Evolutionary conservation across 2,113 vertebrate genomes (phyloP).

Genomic region (Plectropomus leopardus): DNA sequence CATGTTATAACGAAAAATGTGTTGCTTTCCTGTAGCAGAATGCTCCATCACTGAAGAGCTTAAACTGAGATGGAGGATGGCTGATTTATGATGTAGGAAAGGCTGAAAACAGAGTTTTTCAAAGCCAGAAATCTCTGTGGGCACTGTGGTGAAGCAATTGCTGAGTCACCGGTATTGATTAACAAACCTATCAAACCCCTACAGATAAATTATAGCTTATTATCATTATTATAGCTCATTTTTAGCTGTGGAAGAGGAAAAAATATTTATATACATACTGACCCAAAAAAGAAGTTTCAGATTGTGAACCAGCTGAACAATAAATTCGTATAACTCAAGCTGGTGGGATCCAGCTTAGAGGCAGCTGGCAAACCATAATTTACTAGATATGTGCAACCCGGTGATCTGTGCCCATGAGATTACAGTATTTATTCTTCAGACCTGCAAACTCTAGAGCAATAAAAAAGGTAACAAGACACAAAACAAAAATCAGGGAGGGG

Average conservation of each 20-base stretch:
- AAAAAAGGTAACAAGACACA: no score
- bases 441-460: no score
- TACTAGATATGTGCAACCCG: neutral
- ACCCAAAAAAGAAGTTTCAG: neutral
- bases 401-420: neutral
- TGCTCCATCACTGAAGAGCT: neutral
- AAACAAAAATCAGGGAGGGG: no score
- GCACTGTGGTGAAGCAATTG: constrained; percentile 1
- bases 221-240: constrained; percentile 24
- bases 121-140: constrained; percentile 8
- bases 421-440: neutral
- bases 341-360: neutral
- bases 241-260: neutral
- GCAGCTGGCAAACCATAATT: neutral
- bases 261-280: neutral
- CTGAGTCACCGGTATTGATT: constrained; percentile 42
- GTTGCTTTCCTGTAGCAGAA: neutral
- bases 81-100: neutral
- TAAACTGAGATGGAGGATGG: neutral
- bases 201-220: constrained; percentile 20
- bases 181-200: constrained; percentile 31
- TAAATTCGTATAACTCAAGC: neutral
- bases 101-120: neutral
- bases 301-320: neutral
- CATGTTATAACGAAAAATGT: neutral